These are phyloP conservation scores for Paedocypris micromegethes DNA, from an alignment of 2,797 vertebrate species.

Conservation along the genomic window DNA sequence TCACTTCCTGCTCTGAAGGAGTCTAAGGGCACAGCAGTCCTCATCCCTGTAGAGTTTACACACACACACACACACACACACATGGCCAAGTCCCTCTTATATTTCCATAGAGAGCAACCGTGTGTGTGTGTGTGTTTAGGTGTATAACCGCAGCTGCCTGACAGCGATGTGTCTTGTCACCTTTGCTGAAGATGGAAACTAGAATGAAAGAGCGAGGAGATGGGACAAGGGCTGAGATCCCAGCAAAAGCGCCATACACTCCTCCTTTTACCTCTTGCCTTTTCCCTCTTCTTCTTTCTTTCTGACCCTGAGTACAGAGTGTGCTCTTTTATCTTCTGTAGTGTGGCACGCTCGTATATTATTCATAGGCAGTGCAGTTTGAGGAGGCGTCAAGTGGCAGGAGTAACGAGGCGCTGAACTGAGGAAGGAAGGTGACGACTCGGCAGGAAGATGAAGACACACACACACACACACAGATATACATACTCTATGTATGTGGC, in stretches of 20 bases:
- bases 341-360: constrained; percentile 75
- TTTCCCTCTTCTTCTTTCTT: constrained; percentile 51
- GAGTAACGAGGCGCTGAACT: constrained; percentile 72
- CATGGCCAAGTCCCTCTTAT: constrained; percentile 74
- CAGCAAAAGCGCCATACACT: constrained; percentile 54
- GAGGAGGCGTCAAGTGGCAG: constrained; percentile 69
- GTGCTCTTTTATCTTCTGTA: constrained; percentile 73
- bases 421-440: constrained; percentile 57
- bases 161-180: constrained; percentile 85
- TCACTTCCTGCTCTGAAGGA: constrained; percentile 71
- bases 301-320: constrained; percentile 65
- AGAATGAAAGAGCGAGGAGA: constrained; percentile 52
- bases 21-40: constrained; percentile 53
- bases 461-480: constrained; percentile 5
- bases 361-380: constrained; percentile 73
- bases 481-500: constrained; percentile 6
- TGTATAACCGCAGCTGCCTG: constrained; percentile 64
- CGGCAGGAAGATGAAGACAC: constrained; percentile 38
- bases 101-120: constrained; percentile 75
- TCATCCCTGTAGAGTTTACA: constrained; percentile 75
- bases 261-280: constrained; percentile 49
- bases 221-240: constrained; percentile 54
- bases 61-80: constrained; percentile 53
- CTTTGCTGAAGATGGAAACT: constrained; percentile 72
- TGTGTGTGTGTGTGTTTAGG: constrained; percentile 41